Evolutionary conservation across 2,888 invertebrate species (phyloP).

Genomic region (Cataglyphis altisquamis): DNA sequence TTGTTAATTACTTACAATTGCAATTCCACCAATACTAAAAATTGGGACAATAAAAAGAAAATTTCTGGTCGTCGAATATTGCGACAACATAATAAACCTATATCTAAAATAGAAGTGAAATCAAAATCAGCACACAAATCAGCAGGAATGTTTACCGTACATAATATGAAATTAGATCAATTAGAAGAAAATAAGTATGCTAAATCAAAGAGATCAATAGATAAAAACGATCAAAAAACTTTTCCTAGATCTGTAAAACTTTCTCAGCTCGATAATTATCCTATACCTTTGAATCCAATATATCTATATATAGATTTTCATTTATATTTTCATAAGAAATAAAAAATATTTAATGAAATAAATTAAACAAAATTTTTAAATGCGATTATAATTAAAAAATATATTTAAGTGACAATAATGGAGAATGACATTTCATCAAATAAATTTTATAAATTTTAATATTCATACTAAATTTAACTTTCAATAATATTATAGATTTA

Average conservation of each 20-base stretch:
- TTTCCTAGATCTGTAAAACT: background rate
- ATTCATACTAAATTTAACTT: background rate
- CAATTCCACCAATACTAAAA: background rate
- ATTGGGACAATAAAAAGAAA: background rate
- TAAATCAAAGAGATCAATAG: background rate
- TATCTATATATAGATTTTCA: conserved; percentile 4
- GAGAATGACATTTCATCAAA: background rate
- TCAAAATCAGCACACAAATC: background rate
- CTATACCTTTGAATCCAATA: background rate
- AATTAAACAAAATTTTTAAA: background rate
- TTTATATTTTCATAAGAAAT: conserved; percentile 6
- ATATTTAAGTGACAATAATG: background rate
- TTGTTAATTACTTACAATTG: conserved; percentile 66
- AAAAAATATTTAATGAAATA: background rate
- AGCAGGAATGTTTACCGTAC: too few relatives aligned
- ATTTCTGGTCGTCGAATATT: background rate
- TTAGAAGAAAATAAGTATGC: background rate
- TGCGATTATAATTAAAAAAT: background rate
- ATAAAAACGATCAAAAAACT: background rate
- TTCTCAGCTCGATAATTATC: background rate
- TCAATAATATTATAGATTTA: background rate
- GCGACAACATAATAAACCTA: background rate
- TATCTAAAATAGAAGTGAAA: background rate
- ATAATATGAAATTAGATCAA: conserved; percentile 1
- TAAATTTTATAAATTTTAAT: background rate